These are phyloP conservation scores for Vulpes ferrilata DNA, from an alignment of 2,113 vertebrate genomes.

Conservation along the genomic window DNA sequence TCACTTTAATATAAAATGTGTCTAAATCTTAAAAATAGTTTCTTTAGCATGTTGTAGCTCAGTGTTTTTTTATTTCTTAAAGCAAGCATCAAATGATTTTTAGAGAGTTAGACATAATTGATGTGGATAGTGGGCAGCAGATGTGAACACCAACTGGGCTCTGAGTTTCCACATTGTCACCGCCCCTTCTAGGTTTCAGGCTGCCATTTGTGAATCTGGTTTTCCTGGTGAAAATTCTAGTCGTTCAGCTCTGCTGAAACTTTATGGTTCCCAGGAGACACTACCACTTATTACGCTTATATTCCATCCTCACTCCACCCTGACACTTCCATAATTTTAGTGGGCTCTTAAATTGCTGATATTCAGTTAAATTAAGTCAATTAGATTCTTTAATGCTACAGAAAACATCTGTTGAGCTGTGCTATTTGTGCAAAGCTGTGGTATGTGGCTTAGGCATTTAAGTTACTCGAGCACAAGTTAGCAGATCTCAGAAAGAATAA, in stretches of 20 bases:
- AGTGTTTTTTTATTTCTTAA: constrained; percentile 53
- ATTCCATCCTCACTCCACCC: background rate
- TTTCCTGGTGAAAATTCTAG: background rate
- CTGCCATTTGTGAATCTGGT: background rate
- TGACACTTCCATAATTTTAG: background rate
- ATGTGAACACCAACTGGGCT: background rate
- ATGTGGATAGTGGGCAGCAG: background rate
- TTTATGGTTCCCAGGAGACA: background rate
- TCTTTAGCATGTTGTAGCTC: background rate
- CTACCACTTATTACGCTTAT: background rate
- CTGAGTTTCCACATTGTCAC: background rate
- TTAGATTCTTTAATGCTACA: background rate
- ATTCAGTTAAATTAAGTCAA: constrained; percentile 53
- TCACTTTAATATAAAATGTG: constrained; percentile 74
- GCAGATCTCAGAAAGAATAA: constrained; percentile 11
- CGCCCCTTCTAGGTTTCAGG: background rate
- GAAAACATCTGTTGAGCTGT: constrained; percentile 6
- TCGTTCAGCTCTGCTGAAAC: background rate
- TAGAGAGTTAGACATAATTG: constrained; percentile 35
- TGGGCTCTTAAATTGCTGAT: constrained; percentile 27
- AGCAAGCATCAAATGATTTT: constrained; percentile 74
- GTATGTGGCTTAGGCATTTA: background rate
- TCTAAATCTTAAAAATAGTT: constrained; percentile 56
- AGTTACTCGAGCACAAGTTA: background rate
- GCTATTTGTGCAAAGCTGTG: background rate